Percentiles rank a stretch among this genome's conserved stretches.
These are phyloP conservation scores for Champsocephalus gunnari DNA, from an alignment of 2,797 vertebrate genomes.

Conservation along the genomic window DNA sequence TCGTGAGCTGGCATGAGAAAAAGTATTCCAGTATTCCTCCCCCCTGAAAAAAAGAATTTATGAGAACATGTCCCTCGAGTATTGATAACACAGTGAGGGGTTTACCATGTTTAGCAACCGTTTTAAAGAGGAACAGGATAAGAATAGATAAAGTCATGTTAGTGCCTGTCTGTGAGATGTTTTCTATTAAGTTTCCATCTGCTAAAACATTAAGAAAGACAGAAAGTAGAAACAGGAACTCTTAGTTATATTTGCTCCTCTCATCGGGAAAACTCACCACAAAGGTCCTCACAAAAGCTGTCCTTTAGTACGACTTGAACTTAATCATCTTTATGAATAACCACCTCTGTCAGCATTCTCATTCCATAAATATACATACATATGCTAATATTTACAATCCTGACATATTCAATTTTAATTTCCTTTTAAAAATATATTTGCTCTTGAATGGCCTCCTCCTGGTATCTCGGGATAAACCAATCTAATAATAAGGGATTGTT, in stretches of 20 bases:
- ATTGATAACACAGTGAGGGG: no score
- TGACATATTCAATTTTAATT: neutral
- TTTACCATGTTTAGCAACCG: neutral
- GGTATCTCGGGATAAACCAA: neutral
- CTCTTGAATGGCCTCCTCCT: neutral
- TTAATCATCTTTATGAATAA: neutral
- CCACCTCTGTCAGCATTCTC: neutral
- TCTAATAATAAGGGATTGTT: neutral
- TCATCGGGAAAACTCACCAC: neutral
- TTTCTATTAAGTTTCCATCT: no score
- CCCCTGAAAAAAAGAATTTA: neutral
- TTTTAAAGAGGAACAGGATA: neutral
- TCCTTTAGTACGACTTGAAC: neutral
- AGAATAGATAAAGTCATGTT: neutral
- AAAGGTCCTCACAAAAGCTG: neutral
- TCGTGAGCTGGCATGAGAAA: neutral
- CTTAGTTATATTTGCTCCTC: slow-evolving; percentile 13
- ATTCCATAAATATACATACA: neutral
- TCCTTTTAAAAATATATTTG: neutral
- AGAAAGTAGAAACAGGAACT: slow-evolving; percentile 52
- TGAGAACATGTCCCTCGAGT: neutral
- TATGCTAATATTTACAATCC: neutral
- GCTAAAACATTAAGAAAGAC: neutral
- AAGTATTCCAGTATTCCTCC: neutral
- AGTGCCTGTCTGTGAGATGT: neutral